Percentiles rank a stretch among this genome's conserved stretches.
phyloP scores from a whole-genome alignment of 2,797 vertebrate species.

The Ptychadena robeensis region DNA sequence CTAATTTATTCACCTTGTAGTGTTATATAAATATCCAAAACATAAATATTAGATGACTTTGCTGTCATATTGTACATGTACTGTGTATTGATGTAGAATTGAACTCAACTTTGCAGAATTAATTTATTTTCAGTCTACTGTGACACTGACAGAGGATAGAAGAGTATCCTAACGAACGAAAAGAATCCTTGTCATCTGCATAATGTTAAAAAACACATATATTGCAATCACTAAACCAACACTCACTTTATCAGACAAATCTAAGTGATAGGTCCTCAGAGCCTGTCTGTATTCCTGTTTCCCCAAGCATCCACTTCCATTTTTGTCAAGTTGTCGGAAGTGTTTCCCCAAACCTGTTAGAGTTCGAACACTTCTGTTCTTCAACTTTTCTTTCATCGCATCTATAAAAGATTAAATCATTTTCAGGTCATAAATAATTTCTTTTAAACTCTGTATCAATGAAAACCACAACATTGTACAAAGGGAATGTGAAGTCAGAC shows the following conservation, averaged over 20 bases:
- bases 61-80: not conserved
- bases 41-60: not conserved
- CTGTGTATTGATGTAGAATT: not conserved
- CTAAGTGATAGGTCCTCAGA: constrained; percentile 72
- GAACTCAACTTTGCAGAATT: not conserved
- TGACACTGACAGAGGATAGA: not conserved
- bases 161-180: not conserved
- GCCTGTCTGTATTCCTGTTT: constrained; percentile 71
- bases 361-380: constrained; percentile 71
- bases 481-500: not conserved
- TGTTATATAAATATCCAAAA: not conserved
- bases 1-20: not conserved
- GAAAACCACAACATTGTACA: constrained; percentile 4
- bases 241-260: constrained; percentile 72
- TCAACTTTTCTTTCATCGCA: constrained; percentile 68
- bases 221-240: not conserved
- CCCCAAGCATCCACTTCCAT: constrained; percentile 68
- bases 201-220: not conserved
- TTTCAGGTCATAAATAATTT: not conserved
- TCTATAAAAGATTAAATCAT: constrained; percentile 62
- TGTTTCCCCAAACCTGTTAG: constrained; percentile 75
- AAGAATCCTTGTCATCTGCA: not conserved
- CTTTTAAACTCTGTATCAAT: not conserved
- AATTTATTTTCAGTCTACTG: not conserved
- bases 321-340: constrained; percentile 70